Evolutionary conservation across 2,797 vertebrate species (phyloP).

Genomic region (Brachymystax lenok): DNA sequence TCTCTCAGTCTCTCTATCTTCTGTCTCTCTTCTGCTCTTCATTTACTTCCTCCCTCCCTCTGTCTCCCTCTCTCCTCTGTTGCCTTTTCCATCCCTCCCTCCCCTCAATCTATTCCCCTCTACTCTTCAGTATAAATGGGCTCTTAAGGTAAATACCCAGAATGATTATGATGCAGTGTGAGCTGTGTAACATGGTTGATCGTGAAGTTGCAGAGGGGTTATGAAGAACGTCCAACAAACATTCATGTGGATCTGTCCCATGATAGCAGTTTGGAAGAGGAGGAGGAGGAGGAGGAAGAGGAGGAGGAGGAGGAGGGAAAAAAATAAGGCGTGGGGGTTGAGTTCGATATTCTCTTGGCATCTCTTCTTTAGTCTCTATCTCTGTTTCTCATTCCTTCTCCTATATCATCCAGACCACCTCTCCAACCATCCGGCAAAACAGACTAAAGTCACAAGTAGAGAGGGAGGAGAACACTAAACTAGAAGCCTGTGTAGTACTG

Average conservation of each 20-base stretch:
- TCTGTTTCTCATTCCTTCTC: slow-evolving; percentile 18
- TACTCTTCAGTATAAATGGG: slow-evolving; percentile 23
- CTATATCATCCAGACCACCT: neutral
- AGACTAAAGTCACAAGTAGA: neutral
- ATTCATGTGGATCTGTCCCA: slow-evolving; percentile 10
- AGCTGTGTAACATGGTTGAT: slow-evolving; percentile 9
- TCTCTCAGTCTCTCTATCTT: slow-evolving; percentile 7
- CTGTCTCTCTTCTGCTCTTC: neutral
- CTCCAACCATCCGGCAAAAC: neutral
- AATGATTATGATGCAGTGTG: slow-evolving; percentile 15
- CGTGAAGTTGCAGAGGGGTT: slow-evolving; percentile 16
- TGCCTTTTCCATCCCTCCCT: neutral
- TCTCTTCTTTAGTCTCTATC: slow-evolving; percentile 17
- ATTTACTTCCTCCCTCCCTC: neutral
- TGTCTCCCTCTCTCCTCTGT: neutral
- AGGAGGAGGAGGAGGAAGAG: slow-evolving; percentile 1
- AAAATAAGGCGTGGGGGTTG: slow-evolving; percentile 2
- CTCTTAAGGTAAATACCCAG: slow-evolving; percentile 41
- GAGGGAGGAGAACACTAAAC: neutral
- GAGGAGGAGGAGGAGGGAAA: slow-evolving; percentile 10
- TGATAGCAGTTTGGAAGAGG: slow-evolving; percentile 5
- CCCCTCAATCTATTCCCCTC: neutral
- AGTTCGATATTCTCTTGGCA: slow-evolving; percentile 9
- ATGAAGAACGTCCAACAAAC: slow-evolving; percentile 26
- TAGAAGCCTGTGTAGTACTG: neutral